phyloP scores from a whole-genome alignment of 2,888 invertebrate species.

The Idaea straminata region DNA sequence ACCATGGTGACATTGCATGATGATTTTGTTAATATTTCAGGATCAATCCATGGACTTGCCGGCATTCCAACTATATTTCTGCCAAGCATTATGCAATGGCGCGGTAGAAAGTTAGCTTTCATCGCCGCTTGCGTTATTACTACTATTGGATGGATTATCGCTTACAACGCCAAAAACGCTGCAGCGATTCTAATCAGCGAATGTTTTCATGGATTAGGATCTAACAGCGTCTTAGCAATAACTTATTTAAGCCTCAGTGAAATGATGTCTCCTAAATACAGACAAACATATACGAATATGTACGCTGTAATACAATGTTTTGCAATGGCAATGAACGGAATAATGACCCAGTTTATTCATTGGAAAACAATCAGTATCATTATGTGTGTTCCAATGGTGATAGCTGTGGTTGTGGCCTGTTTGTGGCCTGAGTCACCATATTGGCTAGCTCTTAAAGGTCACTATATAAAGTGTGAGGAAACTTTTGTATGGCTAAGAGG shows the following conservation, averaged over 20 bases:
- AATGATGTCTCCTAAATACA: slow-evolving; percentile 23
- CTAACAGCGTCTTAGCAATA: slow-evolving; percentile 22
- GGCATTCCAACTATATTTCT: slow-evolving; percentile 25
- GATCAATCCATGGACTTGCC: slow-evolving; percentile 25
- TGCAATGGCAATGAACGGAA: slow-evolving; percentile 18
- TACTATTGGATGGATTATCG: slow-evolving; percentile 22
- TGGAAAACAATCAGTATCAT: slow-evolving; percentile 25
- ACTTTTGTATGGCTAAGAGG: slow-evolving; percentile 29
- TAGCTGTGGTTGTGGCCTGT: slow-evolving; percentile 18
- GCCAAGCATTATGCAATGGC: slow-evolving; percentile 26
- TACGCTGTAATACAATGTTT: slow-evolving; percentile 17
- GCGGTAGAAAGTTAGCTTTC: slow-evolving; percentile 24
- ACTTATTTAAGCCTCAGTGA: slow-evolving; percentile 22
- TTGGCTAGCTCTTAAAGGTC: slow-evolving; percentile 29
- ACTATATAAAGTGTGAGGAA: slow-evolving; percentile 25
- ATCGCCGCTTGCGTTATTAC: slow-evolving; percentile 22
- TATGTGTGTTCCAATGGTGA: slow-evolving; percentile 18
- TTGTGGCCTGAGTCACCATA: slow-evolving; percentile 31
- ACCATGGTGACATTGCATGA: not conserved
- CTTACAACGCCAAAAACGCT: slow-evolving; percentile 14
- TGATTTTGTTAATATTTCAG: slow-evolving; percentile 15
- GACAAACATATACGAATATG: slow-evolving; percentile 18
- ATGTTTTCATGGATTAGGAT: slow-evolving; percentile 23
- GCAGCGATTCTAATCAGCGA: slow-evolving; percentile 19
- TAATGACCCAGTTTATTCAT: slow-evolving; percentile 19